phyloP scores from a whole-genome alignment of 2,113 vertebrate genomes.

The Eolophus roseicapilla region DNA sequence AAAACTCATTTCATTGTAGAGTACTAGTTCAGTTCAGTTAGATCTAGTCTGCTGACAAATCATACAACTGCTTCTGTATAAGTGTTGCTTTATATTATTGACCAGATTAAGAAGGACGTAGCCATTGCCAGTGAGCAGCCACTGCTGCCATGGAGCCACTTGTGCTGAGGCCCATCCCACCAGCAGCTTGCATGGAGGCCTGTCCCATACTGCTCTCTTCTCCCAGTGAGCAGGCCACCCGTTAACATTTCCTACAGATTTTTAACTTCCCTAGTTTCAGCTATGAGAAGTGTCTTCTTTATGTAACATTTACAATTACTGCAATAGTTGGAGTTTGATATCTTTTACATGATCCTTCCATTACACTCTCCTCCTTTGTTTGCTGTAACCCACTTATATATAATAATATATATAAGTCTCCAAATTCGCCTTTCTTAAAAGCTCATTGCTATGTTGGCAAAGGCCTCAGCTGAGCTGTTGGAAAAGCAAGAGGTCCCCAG shows the following conservation, averaged over 20 bases:
- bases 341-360: background rate
- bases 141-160: background rate
- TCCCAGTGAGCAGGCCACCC: background rate
- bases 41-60: background rate
- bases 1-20: background rate
- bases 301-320: background rate
- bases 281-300: background rate
- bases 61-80: background rate
- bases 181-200: background rate
- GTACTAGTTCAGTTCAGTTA: background rate
- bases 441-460: background rate
- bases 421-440: background rate
- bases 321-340: background rate
- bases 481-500: background rate
- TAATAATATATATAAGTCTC: background rate
- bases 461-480: background rate
- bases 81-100: background rate
- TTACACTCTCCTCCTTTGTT: background rate
- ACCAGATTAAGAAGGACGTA: background rate
- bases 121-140: background rate
- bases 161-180: background rate
- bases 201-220: background rate
- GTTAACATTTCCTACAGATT: background rate
- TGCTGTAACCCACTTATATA: background rate
- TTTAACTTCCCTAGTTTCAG: background rate